Conservation (phyloP, 2,797 vertebrate genomes). For the Lepus oiostolus region DNA sequence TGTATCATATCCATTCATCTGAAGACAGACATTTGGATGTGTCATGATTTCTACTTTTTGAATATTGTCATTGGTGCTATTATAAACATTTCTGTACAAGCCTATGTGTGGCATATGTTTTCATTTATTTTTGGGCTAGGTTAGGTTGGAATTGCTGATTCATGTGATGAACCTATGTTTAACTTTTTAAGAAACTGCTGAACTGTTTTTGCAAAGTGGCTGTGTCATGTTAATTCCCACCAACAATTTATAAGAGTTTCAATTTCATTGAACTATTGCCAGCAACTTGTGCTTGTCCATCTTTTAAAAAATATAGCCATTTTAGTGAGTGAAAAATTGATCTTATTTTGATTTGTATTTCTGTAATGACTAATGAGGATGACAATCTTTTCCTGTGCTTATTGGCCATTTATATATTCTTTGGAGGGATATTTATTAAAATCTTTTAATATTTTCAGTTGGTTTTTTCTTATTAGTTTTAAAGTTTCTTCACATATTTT, state of each 20-base stretch:
- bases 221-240: background rate
- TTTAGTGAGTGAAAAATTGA: background rate
- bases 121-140: background rate
- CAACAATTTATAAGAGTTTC: background rate
- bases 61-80: background rate
- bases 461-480: background rate
- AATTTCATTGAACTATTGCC: background rate
- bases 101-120: background rate
- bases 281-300: background rate
- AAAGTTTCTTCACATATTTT: background rate
- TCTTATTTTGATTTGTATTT: constrained; percentile 39
- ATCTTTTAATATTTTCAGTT: background rate
- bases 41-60: background rate
- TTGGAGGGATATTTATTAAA: constrained; percentile 26
- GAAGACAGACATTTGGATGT: background rate
- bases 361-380: background rate
- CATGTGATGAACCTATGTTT: constrained; percentile 13
- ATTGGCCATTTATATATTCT: constrained; percentile 1
- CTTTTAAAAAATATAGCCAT: background rate
- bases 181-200: background rate
- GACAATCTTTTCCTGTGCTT: background rate
- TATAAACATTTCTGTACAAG: background rate
- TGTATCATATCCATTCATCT: background rate
- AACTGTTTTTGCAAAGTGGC: background rate
- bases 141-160: background rate